Conservation (phyloP, 2,888 invertebrate genomes). For the Rapana venosa region DNA sequence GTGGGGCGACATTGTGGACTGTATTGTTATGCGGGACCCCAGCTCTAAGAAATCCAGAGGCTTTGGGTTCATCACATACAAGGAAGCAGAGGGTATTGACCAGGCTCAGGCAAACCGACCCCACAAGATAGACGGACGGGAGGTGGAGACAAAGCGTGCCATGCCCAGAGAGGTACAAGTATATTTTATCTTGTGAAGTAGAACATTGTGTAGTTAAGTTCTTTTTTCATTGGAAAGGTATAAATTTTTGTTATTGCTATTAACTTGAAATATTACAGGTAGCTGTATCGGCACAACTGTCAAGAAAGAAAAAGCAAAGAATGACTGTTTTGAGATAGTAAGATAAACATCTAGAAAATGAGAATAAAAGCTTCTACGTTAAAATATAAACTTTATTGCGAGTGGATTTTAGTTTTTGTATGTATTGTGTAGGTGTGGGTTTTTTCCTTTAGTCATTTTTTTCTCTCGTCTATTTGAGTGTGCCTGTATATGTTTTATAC, state of each 20-base stretch:
- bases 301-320: too few species aligned
- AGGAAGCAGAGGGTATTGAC: conserved; percentile 96
- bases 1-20: conserved; percentile 89
- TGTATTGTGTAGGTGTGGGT: too few species aligned
- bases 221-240: background rate
- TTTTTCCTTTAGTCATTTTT: too few species aligned
- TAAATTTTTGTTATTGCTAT: background rate
- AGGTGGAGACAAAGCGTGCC: conserved; percentile 97
- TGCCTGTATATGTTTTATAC: too few species aligned
- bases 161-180: conserved; percentile 87
- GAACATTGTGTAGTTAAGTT: background rate
- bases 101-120: conserved; percentile 90
- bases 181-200: background rate
- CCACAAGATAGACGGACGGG: conserved; percentile 94
- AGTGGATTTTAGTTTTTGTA: too few species aligned
- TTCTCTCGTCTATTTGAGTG: too few species aligned
- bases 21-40: conserved; percentile 74
- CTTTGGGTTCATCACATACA: conserved; percentile 98
- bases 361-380: too few species aligned
- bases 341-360: too few species aligned
- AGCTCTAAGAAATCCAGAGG: conserved; percentile 87
- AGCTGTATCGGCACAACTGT: too few species aligned
- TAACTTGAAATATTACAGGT: too few species aligned
- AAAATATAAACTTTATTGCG: too few species aligned
- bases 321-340: too few species aligned